Base-by-base conservation (phyloP, 2,113 vertebrate genomes). In the Mobula hypostoma region DNA sequence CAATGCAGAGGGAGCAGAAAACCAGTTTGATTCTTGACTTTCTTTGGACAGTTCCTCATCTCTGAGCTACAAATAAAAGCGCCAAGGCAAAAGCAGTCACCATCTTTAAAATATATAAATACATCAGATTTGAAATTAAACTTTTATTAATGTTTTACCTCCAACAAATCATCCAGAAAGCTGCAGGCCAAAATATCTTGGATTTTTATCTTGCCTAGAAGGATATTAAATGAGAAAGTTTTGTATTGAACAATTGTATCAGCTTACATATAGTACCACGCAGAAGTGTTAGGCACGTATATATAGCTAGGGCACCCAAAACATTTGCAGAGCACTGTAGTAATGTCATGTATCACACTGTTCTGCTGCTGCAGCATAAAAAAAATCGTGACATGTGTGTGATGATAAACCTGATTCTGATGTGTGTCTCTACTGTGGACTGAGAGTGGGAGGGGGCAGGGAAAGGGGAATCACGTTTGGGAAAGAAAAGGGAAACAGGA, bases 21-120 rank as follows among this genome's bases (percentile, higher is more conserved):
- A 99, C 98, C 99, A 99, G 79, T 99, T 99, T 94, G 98, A 98
- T 96, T 99, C 99, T 96, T 99, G 99, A 97, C 98, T 99, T 96
- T 99, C 98, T 95, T 99, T 99, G 91, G 98, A 99, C 95, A 99
- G 96, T 95, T 99, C 99, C 95, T 99, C 99, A 95, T 99, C 99
- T 95, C 99, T 97, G 95, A 99, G 96, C 99, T 99, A 95, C 48
- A 96, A 95, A 61, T 94, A 96, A 96, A 94, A 95, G 94, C 0
- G 94, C 48, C 95, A 36, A 95, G n/a, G 94, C 32, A 87, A 85
- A 94, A 94, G 19, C 14, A 94, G 76, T 94, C 40, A 36, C 8
- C 27, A 56, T 63, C 40, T 29, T 90, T 56, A 21, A 70, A 9
- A 61, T 72, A 48, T 94, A 61, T 94, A 2, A 40, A 74, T 85